A percentile compares a stretch with the other conserved stretches of the same genome.
Conservation (phyloP, 2,797 vertebrate genomes). For the Monodelphis domestica region DNA sequence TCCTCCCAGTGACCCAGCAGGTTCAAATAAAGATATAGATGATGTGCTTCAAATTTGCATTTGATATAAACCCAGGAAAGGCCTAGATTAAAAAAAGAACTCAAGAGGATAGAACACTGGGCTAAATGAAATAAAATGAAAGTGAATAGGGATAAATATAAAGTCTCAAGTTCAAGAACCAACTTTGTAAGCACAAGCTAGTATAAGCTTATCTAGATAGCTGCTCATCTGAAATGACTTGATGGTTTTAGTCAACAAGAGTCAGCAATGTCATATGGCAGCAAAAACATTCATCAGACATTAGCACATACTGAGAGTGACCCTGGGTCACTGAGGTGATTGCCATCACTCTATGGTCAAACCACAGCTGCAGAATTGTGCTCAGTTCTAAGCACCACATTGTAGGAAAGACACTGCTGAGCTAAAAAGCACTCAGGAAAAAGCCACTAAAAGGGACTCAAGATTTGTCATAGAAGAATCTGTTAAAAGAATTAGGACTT, state of each 20-base stretch:
- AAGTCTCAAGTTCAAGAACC: neutral
- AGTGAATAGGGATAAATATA: neutral
- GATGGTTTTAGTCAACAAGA: neutral
- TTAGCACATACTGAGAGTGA: neutral
- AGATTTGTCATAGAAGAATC: neutral
- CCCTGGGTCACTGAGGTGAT: neutral
- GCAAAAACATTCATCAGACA: neutral
- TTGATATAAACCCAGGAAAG: neutral
- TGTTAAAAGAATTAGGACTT: neutral
- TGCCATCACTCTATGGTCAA: neutral
- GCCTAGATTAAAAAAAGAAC: neutral
- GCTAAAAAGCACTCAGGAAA: neutral
- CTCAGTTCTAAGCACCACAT: neutral
- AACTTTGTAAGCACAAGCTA: neutral
- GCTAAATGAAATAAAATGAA: neutral
- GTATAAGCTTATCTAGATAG: neutral
- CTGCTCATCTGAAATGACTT: neutral
- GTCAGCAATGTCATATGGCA: neutral
- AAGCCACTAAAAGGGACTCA: neutral
- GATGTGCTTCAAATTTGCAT: neutral
- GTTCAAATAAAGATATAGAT: no score
- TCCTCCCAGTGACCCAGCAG: no score
- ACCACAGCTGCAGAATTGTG: neutral
- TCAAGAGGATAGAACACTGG: neutral
- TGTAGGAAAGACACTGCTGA: neutral